Base-by-base conservation (phyloP, 1,140 invertebrate species). In the Drosophila melanogaster region DNA sequence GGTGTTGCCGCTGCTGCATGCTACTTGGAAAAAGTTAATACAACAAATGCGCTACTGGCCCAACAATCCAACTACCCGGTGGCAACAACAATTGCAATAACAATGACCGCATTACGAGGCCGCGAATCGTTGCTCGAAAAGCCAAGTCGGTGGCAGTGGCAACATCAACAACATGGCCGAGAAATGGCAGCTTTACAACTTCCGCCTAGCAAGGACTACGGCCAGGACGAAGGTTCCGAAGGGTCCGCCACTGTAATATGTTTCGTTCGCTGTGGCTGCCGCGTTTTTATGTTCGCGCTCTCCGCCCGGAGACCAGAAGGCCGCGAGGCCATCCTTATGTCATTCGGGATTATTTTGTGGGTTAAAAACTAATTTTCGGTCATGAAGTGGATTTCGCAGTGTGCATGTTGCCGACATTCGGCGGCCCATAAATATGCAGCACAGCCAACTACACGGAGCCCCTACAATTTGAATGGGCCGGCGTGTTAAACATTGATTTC, bases 101-200 rank as follows among this genome's bases (percentile, higher is more conserved):
- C 72, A 90, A 90, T 80, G 71, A 90, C 81, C 80, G 86, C 84
- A 90, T 85, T 90, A 90, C 78, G 86, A 86, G 84, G 79, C 86
- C 84, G 84, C 84, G 84, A 87, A 89, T 87, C 79, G 79, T 77
- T 89, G 79, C 80, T 79, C 69, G 66, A 57, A 80, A 79, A 80
- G 78, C 56, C 74, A 66, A 73, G 62, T 62, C 65, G 70, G 61
- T 49, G 77, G 60, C 81, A 81, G 57, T 58, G 53, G 43, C 64
- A 81, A 70, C 78, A 71, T 71, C 73, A 85, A 64, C 75, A 85
- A 79, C 84, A 79, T 83, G 83, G 79, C 65, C 83, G 71, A 86
- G 77, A 90, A 90, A 90, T 90, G 86, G 87, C 87, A 90, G 87
- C 86, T 90, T 90, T 90, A 90, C 87, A 90, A 90, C 87, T 90